A percentile compares a stretch with the other conserved stretches of the same genome.
Evolutionary conservation across 2,113 vertebrate species (phyloP).

Genomic region (Cyprinodon variegatus): DNA sequence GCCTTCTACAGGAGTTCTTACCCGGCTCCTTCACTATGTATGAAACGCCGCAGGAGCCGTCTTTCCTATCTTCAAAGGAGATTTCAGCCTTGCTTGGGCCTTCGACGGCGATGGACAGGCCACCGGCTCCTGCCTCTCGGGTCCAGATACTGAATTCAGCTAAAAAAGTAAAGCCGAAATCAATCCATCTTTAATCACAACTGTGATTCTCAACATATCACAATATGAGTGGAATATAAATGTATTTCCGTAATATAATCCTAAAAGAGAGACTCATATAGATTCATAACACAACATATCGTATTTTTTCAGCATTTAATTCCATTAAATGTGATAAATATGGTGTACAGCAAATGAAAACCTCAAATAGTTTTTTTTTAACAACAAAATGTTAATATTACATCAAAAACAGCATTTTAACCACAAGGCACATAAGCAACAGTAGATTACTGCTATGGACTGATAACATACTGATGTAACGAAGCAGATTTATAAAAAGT

Average conservation of each 20-base stretch:
- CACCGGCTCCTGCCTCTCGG: constrained; percentile 90
- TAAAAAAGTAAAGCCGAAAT: constrained; percentile 35
- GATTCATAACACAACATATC: not conserved
- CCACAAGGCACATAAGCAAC: not conserved
- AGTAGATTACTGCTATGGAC: not conserved
- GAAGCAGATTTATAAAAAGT: not conserved
- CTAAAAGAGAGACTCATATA: not conserved
- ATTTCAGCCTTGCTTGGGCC: constrained; percentile 95
- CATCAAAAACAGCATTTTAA: not conserved
- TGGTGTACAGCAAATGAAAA: not conserved
- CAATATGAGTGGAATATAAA: not conserved
- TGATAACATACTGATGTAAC: not conserved
- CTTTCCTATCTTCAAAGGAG: constrained; percentile 92
- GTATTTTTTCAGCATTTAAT: not conserved
- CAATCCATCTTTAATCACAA: not conserved
- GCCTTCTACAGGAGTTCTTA: constrained; percentile 39
- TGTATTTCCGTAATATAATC: not conserved
- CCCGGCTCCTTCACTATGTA: constrained; percentile 93
- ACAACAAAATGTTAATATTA: not conserved
- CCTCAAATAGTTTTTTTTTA: not conserved
- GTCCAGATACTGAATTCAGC: constrained; percentile 96
- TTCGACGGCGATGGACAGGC: constrained; percentile 91
- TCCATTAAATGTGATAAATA: not conserved
- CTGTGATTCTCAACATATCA: not conserved
- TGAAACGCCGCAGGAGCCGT: constrained; percentile 91